Evolutionary conservation across 2,113 vertebrate species (phyloP), one percentile per base, ranked within the genome.

Genomic region (Apodemus sylvaticus): DNA sequence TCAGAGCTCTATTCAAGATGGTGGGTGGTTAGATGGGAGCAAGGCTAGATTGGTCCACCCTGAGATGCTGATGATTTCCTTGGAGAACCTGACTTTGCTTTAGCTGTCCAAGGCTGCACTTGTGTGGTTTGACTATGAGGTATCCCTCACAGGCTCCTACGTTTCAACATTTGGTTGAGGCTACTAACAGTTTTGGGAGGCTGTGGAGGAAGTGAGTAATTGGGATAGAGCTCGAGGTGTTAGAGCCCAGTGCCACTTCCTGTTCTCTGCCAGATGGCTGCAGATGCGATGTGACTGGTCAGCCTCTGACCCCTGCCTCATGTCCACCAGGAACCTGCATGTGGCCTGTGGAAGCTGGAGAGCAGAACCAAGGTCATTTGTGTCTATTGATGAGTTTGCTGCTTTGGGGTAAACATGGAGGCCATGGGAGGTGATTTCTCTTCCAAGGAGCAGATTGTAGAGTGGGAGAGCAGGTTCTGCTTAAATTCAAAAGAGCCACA

Each of bases 301-400:
- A n/a, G 64, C 19, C 7, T 48, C 82, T 86, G 39, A 29, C 9
- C 64, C 42, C 29, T 12, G 62, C 82, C 42, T 19, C 14, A 9
- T 1, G 9, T 24, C 58, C 19, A 29, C 62, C 62, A 26, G 51
- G 36, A 48, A 4, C 16, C 31, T 29, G 13, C 11, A 48, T 3
- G 45, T 48, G n/a, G n/a, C 26, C 8, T 20, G 1, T 4, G 1
- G 16, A 17, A 31, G 2, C 12, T 29, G 14, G 87, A 31, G 39
- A 45, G 19, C 7, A 3, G 51, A 0, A 0, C 1, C 0, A 8
- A 1, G 16, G 6, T 0, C 13, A 1, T 4, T 5, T 11, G 55
- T 66, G 20, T 58, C 53, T 1, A 1, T 36, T 10, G 12, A 5
- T 24, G 76, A 45, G 51, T 36, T 60, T 51, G 74, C 74, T 66